phyloP scores from a whole-genome alignment of 2,888 invertebrate genomes.

The Crematogaster levior region DNA sequence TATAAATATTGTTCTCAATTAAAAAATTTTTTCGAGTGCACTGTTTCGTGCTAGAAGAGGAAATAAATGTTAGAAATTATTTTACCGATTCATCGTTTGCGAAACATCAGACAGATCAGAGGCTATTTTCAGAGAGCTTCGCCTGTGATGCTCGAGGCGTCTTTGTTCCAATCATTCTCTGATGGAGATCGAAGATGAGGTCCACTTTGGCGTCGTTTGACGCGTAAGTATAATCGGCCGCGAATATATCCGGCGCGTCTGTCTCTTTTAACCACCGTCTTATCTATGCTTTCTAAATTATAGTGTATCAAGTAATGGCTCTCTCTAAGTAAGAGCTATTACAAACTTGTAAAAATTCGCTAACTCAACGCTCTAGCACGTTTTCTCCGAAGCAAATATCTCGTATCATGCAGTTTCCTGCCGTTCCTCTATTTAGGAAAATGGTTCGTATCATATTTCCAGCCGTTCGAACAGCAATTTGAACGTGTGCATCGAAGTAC shows the following conservation, averaged over 20 bases:
- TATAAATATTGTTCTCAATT: background rate
- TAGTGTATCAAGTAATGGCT: conserved; percentile 68
- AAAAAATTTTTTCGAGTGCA: background rate
- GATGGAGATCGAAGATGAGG: conserved; percentile 54
- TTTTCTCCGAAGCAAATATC: conserved; percentile 37
- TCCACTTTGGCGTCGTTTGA: conserved; percentile 50
- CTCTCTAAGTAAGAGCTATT: conserved; percentile 64
- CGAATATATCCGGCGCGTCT: conserved; percentile 49
- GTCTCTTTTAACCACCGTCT: conserved; percentile 46
- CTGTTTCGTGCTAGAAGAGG: background rate
- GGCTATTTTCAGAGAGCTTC: conserved; percentile 33
- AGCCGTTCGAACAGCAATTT: conserved; percentile 1
- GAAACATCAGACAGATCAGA: conserved; percentile 10
- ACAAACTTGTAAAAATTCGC: conserved; percentile 44
- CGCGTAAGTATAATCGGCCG: conserved; percentile 59
- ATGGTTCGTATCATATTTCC: conserved; percentile 45
- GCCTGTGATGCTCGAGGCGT: conserved; percentile 26
- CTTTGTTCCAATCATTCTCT: conserved; percentile 23
- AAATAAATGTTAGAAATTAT: background rate
- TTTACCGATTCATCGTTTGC: background rate
- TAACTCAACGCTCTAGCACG: conserved; percentile 9
- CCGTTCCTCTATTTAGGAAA: conserved; percentile 44
- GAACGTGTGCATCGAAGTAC: background rate
- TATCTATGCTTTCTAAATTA: conserved; percentile 66
- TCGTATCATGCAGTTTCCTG: conserved; percentile 56